A percentile compares a stretch with the other conserved stretches of the same genome.
These are phyloP conservation scores for Forbesichthys papilliferus DNA, from an alignment of 2,113 vertebrate species.

Conservation along the genomic window DNA sequence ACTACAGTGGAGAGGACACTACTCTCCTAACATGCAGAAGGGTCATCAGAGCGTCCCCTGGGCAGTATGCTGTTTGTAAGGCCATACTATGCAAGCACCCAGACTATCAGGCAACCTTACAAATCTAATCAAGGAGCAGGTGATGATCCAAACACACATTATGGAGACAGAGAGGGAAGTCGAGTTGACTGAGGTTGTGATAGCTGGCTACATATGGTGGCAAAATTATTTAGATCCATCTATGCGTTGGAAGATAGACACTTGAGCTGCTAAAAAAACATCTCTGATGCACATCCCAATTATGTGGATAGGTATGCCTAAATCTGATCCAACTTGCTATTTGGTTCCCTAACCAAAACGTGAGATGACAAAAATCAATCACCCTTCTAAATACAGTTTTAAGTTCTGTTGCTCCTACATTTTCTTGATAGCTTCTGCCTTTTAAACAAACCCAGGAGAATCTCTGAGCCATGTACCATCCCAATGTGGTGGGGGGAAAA, in stretches of 20 bases:
- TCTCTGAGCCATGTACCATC: conserved; percentile 70
- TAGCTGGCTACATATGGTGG: conserved; percentile 48
- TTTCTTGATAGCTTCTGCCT: conserved; percentile 25
- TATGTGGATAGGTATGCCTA: background rate
- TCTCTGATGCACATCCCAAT: conserved; percentile 1
- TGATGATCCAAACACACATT: conserved; percentile 45
- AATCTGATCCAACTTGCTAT: no score
- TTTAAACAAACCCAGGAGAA: conserved; percentile 72
- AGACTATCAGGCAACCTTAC: conserved; percentile 34
- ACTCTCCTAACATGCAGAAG: conserved; percentile 75
- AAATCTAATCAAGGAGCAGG: conserved; percentile 16
- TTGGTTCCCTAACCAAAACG: background rate
- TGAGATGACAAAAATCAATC: background rate
- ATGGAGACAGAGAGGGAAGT: conserved; percentile 1
- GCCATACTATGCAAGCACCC: conserved; percentile 45
- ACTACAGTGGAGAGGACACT: conserved; percentile 75
- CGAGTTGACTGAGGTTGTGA: conserved; percentile 28
- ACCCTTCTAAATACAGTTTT: background rate
- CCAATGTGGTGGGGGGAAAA: conserved; percentile 34
- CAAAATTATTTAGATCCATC: conserved; percentile 38
- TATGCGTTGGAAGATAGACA: conserved; percentile 27
- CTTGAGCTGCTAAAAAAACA: conserved; percentile 12
- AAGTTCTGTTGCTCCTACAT: background rate
- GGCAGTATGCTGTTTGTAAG: conserved; percentile 54
- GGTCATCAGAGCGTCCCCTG: conserved; percentile 75